Base-by-base conservation (phyloP, 2,113 vertebrate species). In the Istiophorus platypterus region DNA sequence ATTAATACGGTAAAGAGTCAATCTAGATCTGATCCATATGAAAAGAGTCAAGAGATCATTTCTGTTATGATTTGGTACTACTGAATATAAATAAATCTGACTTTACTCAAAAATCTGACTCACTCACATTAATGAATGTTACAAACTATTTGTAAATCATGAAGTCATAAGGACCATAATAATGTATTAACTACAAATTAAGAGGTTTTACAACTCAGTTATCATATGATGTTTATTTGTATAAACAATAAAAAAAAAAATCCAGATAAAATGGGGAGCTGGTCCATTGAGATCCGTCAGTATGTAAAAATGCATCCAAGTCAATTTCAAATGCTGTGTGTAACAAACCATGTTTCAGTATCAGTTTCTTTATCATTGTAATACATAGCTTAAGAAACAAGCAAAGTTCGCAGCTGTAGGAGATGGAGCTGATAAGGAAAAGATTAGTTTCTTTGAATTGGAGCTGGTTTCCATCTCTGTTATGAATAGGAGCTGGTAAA, bases 251-350 rank as follows among this genome's bases (percentile, higher is more conserved):
- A 62, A 69, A 47, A 51, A 52, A 66, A 22, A 1, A 62, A 63
- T 41, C 2, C 22, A 61, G 59, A 68, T 56, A 59, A 11, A 49
- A 4, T 24, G 10, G 0, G 58, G 59, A 63, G 47, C 34, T 69
- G 51, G 65, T 75, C 24, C 49, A 61, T 12, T 78, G 26, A 72
- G 66, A 61, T 76, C 41, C 63, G 45, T 75, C 77, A 76, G 42
- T 75, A 22, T 22, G 20, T 56, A 26, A 78, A 71, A 80, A 66
- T 14, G 12, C 39, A 73, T 77, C 39, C 47, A 76, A 84, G 84
- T 89, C 72, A 89, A 56, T 63, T 87, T 80, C 77, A 92, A 88
- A 86, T 83, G 41, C 22, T 42, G 2, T 57, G 56, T 64, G 75
- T 52, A 59, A 72, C 37, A 57, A 56, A 68, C 52, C 62, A 72